Conservation (phyloP, 1,140 invertebrate species). For the Armadillidium nasatum region DNA sequence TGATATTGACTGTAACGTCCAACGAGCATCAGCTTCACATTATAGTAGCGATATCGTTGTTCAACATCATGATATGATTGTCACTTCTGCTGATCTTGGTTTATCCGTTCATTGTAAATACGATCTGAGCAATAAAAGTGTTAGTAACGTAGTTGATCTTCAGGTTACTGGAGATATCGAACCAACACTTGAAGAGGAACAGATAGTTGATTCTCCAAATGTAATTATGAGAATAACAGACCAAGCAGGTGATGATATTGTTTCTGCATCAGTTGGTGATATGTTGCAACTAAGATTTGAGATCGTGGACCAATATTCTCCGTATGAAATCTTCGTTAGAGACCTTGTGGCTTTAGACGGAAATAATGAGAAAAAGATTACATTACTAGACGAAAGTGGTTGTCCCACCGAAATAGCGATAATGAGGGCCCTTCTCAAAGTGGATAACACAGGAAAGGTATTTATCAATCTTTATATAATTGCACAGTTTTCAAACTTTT, state of each 20-base stretch:
- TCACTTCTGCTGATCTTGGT: conserved; percentile 56
- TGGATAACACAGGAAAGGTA: conserved; percentile 47
- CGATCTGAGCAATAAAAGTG: conserved; percentile 54
- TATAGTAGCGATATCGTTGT: conserved; percentile 51
- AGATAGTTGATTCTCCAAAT: conserved; percentile 55
- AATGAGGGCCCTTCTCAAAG: conserved; percentile 51
- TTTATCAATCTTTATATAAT: neutral
- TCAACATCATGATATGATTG: conserved; percentile 57
- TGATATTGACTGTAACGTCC: conserved; percentile 52
- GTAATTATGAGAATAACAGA: conserved; percentile 57
- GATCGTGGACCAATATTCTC: conserved; percentile 53
- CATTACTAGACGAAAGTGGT: conserved; percentile 54
- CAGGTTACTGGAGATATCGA: conserved; percentile 48
- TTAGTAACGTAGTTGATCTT: conserved; percentile 52
- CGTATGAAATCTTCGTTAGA: conserved; percentile 58
- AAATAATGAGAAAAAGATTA: conserved; percentile 53
- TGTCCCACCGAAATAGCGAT: conserved; percentile 56
- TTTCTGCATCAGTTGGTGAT: conserved; percentile 53
- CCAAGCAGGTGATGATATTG: conserved; percentile 52
- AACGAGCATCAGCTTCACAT: conserved; percentile 50
- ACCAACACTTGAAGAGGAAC: conserved; percentile 49
- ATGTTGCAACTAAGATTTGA: conserved; percentile 55
- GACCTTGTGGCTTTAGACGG: conserved; percentile 57
- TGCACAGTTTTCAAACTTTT: too few species aligned
- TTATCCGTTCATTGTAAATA: conserved; percentile 56